Percentiles rank a stretch among this genome's conserved stretches.
Conservation (phyloP, 2,797 vertebrate species). For the Labroides dimidiatus region DNA sequence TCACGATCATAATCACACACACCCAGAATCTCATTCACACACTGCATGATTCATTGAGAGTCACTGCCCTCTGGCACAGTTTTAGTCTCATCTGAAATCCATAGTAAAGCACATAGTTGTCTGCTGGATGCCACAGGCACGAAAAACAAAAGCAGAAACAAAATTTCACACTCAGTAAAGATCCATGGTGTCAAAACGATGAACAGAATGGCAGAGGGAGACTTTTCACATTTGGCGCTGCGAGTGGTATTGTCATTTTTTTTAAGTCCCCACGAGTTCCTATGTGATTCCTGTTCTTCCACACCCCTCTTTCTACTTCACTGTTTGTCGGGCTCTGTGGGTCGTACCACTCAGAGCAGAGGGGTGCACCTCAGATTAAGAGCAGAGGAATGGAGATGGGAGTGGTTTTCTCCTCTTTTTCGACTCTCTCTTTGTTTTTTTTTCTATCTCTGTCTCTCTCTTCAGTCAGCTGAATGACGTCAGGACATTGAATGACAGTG, state of each 20-base stretch:
- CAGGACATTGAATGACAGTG: slow-evolving; percentile 79
- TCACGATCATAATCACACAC: slow-evolving; percentile 21
- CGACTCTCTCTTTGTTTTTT: slow-evolving; percentile 53
- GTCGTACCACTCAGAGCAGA: slow-evolving; percentile 48
- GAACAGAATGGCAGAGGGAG: slow-evolving; percentile 58
- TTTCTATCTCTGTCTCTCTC: slow-evolving; percentile 66
- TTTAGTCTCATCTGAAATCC: slow-evolving; percentile 62
- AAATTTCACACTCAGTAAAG: slow-evolving; percentile 64
- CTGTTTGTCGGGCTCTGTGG: slow-evolving; percentile 50
- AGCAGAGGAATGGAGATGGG: slow-evolving; percentile 53
- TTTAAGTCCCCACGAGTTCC: slow-evolving; percentile 35
- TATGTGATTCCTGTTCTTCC: slow-evolving; percentile 47
- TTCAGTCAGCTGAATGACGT: slow-evolving; percentile 72
- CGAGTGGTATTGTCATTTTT: slow-evolving; percentile 53
- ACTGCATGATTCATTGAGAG: slow-evolving; percentile 60
- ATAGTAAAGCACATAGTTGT: slow-evolving; percentile 68
- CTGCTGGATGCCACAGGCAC: slow-evolving; percentile 70
- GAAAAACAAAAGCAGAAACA: slow-evolving; percentile 53
- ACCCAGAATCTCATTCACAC: slow-evolving; percentile 30
- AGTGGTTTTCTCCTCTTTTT: slow-evolving; percentile 48
- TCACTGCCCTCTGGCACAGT: slow-evolving; percentile 63
- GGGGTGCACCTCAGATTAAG: slow-evolving; percentile 47
- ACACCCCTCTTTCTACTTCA: slow-evolving; percentile 45
- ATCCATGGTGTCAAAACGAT: slow-evolving; percentile 52
- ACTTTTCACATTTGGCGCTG: slow-evolving; percentile 66